Evolutionary conservation across 2,113 vertebrate genomes (phyloP).

Genomic region (Thryonomys swinderianus): DNA sequence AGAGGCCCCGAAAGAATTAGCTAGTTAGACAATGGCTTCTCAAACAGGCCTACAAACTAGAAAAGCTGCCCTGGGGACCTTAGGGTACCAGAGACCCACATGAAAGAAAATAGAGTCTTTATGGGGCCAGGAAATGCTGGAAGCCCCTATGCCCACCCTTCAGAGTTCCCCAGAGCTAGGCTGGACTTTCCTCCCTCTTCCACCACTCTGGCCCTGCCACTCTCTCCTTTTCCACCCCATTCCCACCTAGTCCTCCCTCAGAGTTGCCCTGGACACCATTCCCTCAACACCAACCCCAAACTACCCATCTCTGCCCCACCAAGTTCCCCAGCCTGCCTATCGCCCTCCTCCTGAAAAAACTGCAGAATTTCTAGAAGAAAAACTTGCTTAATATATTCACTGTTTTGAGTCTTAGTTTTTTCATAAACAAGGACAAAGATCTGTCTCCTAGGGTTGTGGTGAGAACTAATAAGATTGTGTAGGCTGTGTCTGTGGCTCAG

Average conservation of each 20-base stretch:
- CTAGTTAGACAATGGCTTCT: not conserved
- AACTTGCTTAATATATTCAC: not conserved
- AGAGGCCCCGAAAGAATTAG: not conserved
- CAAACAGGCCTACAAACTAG: not conserved
- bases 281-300: not conserved
- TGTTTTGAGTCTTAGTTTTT: not conserved
- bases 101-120: not conserved
- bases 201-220: too few relatives aligned
- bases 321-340: not conserved
- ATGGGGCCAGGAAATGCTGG: too few relatives aligned
- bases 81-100: not conserved
- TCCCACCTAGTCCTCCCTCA: not conserved
- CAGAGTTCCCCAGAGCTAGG: not conserved
- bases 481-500: not conserved
- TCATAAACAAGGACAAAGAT: not conserved
- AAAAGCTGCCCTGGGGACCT: not conserved
- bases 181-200: not conserved
- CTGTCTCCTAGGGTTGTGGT: too few relatives aligned
- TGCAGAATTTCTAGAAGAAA: constrained; percentile 38
- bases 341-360: not conserved
- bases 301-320: not conserved
- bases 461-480: not conserved
- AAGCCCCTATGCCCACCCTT: not conserved
- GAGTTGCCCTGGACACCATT: not conserved
- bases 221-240: not conserved